A percentile compares a stretch with the other conserved stretches of the same genome.
Conservation (phyloP, 1,140 invertebrate species). For the Plodia interpunctella region DNA sequence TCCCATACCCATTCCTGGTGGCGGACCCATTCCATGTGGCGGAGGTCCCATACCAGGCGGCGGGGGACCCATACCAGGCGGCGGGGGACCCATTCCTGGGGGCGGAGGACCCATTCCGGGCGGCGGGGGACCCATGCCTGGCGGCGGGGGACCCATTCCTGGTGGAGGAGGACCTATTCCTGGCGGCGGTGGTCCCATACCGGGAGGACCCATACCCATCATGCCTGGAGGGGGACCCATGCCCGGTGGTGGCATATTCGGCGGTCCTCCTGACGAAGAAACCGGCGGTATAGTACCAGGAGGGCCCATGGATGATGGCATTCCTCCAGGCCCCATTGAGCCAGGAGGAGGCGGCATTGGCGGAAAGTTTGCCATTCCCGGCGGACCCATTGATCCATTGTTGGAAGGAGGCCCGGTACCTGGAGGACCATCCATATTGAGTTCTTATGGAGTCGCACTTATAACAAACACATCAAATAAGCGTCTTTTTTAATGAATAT, state of each 20-base stretch:
- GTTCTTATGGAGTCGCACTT: background rate
- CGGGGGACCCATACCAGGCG: conserved; percentile 20
- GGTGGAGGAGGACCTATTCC: conserved; percentile 27
- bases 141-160: conserved; percentile 33
- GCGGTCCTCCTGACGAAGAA: conserved; percentile 30
- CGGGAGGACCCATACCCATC: conserved; percentile 23
- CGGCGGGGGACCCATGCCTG: conserved; percentile 40
- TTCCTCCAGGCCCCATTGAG: conserved; percentile 36
- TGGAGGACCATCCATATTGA: conserved; percentile 56
- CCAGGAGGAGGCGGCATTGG: conserved; percentile 61
- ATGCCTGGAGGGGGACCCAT: conserved; percentile 20
- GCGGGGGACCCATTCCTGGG: conserved; percentile 32
- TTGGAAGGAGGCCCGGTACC: conserved; percentile 47
- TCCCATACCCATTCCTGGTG: conserved; percentile 48
- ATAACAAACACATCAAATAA: background rate
- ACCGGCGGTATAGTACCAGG: conserved; percentile 52
- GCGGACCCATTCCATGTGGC: conserved; percentile 33
- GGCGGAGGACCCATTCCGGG: conserved; percentile 16
- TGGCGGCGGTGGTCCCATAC: conserved; percentile 27
- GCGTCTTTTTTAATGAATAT: background rate
- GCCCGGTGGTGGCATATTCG: conserved; percentile 20
- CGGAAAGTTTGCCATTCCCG: conserved; percentile 58
- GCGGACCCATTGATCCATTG: conserved; percentile 51
- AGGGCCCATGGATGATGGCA: conserved; percentile 50
- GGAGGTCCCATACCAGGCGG: conserved; percentile 32